These are phyloP conservation scores for Gryllus bimaculatus DNA, from an alignment of 1,140 invertebrate genomes.

Conservation along the genomic window DNA sequence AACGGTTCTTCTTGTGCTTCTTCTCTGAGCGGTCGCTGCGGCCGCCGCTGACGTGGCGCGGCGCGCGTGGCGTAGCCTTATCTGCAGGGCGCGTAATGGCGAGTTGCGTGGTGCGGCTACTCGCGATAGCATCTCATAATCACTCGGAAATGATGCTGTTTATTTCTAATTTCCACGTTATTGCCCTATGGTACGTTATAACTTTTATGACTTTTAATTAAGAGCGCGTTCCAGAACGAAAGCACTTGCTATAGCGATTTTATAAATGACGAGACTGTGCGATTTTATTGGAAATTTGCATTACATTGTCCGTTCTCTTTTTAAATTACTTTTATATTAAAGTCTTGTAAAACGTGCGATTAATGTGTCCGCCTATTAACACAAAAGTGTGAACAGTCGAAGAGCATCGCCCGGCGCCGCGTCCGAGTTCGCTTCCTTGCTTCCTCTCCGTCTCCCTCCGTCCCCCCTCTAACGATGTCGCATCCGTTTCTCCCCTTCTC, in stretches of 20 bases:
- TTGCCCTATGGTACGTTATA: neutral
- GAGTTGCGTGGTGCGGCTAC: neutral
- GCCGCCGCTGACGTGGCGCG: too few relatives aligned
- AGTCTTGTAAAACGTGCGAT: neutral
- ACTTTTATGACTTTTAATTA: slow-evolving; percentile 2
- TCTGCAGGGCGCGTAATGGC: neutral
- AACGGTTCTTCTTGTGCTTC: too few relatives aligned
- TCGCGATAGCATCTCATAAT: neutral
- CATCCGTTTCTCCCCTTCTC: too few relatives aligned
- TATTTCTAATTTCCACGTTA: neutral
- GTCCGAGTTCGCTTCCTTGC: too few relatives aligned
- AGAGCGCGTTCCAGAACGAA: neutral
- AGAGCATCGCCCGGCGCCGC: neutral
- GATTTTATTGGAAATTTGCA: slow-evolving; percentile 1
- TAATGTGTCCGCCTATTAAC: neutral
- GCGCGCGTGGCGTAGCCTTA: too few relatives aligned
- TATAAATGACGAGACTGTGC: neutral
- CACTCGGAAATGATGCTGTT: neutral
- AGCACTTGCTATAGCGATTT: neutral
- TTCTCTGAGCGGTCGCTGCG: too few relatives aligned
- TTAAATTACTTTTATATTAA: neutral
- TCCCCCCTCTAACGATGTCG: too few relatives aligned
- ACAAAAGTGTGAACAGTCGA: neutral
- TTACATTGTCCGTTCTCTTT: neutral
- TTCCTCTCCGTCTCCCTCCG: too few relatives aligned